Evolutionary conservation across 1,140 invertebrate species (phyloP), one percentile per base, ranked within the genome.

Genomic region (Lepidurus arcticus): DNA sequence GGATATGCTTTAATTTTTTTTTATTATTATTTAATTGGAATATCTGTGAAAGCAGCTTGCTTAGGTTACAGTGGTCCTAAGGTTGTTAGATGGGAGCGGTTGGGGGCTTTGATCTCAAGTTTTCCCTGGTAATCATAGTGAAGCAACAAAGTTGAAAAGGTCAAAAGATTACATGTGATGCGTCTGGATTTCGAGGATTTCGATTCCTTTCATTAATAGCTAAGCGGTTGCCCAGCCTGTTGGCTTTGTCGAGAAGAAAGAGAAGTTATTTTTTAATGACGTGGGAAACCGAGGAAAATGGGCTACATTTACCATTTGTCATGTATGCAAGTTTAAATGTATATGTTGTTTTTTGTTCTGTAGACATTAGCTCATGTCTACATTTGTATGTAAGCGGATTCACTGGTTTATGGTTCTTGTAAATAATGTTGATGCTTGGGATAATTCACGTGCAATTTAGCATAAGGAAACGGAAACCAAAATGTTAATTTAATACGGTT

Each of bases 71-170:
- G 16, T 65, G 16, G 21, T 65, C n/a, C 21, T 65, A 16, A 13
- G 21, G 21, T 65, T 65, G 53, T 65, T 65, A 65, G 21, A n/a
- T 21, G 53, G 21, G 53, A n/a, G 16, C 53, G 53, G n/a, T 13
- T 65, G 53, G 21, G 53, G 53, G 53, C 6, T 65, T 65, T 65
- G 53, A 65, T 65, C 53, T 65, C 53, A 65, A 65, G 53, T 65
- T n/a, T 65, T 65, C 53, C 13, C 16, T 65, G 53, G 53, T 21
- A 65, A 65, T 65, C 53, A 65, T 0, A 65, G 53, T 65, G 34
- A 34, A 65, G 16, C 16, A 65, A 21, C 21, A 21, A 65, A 65
- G 13, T 65, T 65, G 34, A 34, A 34, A 65, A 65, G 8, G 8
- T 65, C 21, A 65, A 16, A 21, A n/a, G 53, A 34, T 65, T 7